A percentile compares a stretch with the other conserved stretches of the same genome.
These are phyloP conservation scores for Patella pellucida DNA, from an alignment of 2,888 invertebrate species.

Conservation along the genomic window DNA sequence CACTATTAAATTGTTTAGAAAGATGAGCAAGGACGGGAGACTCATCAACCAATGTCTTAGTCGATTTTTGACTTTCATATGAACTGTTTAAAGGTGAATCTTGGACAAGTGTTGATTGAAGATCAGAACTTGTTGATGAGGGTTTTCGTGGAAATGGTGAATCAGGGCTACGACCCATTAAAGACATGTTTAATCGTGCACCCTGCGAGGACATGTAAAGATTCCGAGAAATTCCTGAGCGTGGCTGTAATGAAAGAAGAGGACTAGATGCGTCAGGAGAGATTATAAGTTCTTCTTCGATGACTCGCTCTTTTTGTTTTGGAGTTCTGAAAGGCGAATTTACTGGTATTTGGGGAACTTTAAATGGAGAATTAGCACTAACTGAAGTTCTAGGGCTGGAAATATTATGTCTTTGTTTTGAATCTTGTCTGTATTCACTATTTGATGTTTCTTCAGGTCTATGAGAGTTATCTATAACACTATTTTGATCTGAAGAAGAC, in stretches of 20 bases:
- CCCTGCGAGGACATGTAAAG: background rate
- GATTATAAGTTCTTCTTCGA: slow-evolving; percentile 48
- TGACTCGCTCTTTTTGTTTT: slow-evolving; percentile 22
- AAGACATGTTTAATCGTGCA: background rate
- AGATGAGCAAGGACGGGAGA: background rate
- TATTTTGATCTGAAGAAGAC: too few relatives aligned
- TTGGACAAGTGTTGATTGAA: background rate
- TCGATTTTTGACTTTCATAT: background rate
- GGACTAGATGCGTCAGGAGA: slow-evolving; percentile 51
- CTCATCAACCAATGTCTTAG: background rate
- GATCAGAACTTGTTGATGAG: background rate
- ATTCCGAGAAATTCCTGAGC: slow-evolving; percentile 8
- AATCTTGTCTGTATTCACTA: too few relatives aligned
- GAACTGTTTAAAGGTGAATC: background rate
- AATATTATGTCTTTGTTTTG: too few relatives aligned
- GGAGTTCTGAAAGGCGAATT: slow-evolving; percentile 13
- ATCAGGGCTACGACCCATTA: background rate
- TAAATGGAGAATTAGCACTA: background rate
- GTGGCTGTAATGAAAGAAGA: slow-evolving; percentile 36
- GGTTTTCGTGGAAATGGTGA: background rate
- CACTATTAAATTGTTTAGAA: too few relatives aligned
- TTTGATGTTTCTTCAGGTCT: too few relatives aligned
- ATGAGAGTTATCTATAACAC: too few relatives aligned
- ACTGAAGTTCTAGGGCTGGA: too few relatives aligned
- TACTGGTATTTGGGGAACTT: background rate